Percentiles rank a stretch among this genome's conserved stretches.
Conservation (phyloP, 2,888 invertebrate genomes). For the Dioctria rufipes region DNA sequence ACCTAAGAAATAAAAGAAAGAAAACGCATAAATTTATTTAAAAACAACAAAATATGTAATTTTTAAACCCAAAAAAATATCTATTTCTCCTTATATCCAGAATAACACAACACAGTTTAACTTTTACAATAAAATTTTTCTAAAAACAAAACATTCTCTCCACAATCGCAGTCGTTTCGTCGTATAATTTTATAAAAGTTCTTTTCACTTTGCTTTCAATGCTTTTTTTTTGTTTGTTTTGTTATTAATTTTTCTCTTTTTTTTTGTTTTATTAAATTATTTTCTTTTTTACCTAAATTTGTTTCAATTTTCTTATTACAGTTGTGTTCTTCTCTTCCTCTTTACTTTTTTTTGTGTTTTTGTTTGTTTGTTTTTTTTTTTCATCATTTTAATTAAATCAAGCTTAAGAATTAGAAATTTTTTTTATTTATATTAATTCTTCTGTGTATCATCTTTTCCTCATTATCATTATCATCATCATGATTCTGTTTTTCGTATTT, state of each 20-base stretch:
- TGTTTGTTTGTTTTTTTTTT: neutral
- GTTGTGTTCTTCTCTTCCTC: neutral
- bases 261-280: neutral
- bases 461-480: neutral
- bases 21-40: constrained; percentile 48
- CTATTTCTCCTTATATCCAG: constrained; percentile 50
- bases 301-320: no score
- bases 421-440: constrained; percentile 45
- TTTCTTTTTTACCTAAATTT: no score
- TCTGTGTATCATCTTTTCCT: constrained; percentile 23
- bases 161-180: neutral
- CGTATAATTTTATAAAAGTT: neutral
- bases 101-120: constrained; percentile 48
- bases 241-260: neutral
- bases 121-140: constrained; percentile 51
- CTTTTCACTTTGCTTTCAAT: neutral
- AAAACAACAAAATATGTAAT: constrained; percentile 52
- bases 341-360: neutral
- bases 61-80: constrained; percentile 50
- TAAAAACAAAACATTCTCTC: constrained; percentile 47
- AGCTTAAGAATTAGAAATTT: constrained; percentile 34
- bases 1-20: constrained; percentile 23
- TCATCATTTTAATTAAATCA: constrained; percentile 39
- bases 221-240: constrained; percentile 36
- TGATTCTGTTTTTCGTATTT: constrained; percentile 5